A percentile compares a stretch with the other conserved stretches of the same genome.
Evolutionary conservation across 2,113 vertebrate genomes (phyloP).

Genomic region (Bufo bufo): DNA sequence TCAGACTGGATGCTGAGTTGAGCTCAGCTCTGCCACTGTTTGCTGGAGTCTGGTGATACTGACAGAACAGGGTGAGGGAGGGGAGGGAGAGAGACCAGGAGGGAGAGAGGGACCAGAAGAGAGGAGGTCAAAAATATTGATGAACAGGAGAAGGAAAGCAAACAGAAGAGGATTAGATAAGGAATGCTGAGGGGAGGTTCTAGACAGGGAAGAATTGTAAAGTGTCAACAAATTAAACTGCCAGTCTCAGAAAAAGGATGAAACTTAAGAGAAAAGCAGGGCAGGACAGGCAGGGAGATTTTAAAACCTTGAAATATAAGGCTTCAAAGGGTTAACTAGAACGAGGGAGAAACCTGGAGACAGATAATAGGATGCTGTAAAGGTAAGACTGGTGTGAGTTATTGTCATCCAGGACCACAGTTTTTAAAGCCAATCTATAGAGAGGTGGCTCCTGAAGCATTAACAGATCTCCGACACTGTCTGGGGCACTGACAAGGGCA

Average conservation of each 20-base stretch:
- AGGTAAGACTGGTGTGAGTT: background rate
- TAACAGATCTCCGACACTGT: conserved; percentile 38
- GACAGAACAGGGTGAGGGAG: conserved; percentile 34
- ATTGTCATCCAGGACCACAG: background rate
- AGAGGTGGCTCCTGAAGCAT: conserved; percentile 22
- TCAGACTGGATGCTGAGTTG: conserved; percentile 47
- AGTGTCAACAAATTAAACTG: background rate
- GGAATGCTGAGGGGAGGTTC: conserved; percentile 52
- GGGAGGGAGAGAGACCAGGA: conserved; percentile 40
- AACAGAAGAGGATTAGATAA: conserved; percentile 29
- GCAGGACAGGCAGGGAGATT: background rate
- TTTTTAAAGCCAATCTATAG: background rate
- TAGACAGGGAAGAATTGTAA: conserved; percentile 54
- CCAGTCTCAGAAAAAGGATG: background rate
- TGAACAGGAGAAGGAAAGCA: conserved; percentile 37
- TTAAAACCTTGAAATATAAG: background rate
- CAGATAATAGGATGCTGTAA: no score
- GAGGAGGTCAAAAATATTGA: conserved; percentile 49
- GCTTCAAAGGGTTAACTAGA: background rate
- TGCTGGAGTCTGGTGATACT: conserved; percentile 56
- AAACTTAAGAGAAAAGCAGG: background rate
- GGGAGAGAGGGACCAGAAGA: conserved; percentile 31
- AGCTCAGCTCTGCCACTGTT: conserved; percentile 46
- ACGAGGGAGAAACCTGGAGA: background rate
- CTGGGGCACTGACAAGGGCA: conserved; percentile 41